phyloP scores from a whole-genome alignment of 2,797 vertebrate genomes.

The Pangasius larnaudii region DNA sequence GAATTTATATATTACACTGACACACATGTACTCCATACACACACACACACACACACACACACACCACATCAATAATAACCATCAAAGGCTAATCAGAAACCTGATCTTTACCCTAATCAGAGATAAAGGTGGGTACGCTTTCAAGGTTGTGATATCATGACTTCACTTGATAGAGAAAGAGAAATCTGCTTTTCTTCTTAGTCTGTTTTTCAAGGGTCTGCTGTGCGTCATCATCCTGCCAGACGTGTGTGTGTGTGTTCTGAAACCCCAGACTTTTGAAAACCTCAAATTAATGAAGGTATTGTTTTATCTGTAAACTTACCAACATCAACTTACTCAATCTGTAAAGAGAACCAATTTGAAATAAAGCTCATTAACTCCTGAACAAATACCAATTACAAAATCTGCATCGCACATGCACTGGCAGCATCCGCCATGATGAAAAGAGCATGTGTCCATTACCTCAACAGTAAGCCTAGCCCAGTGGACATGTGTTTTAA shows the following conservation, averaged over 20 bases:
- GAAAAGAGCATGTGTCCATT: conserved; percentile 21
- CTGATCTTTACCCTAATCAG: conserved; percentile 27
- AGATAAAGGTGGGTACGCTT: conserved; percentile 36
- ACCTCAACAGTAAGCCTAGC: background rate
- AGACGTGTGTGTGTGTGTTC: conserved; percentile 20
- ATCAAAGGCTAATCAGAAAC: conserved; percentile 22
- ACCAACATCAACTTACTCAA: background rate
- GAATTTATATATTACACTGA: background rate
- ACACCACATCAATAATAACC: background rate
- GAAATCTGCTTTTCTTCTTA: conserved; percentile 44
- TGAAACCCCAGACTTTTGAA: conserved; percentile 17
- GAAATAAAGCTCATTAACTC: background rate
- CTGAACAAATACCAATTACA: background rate
- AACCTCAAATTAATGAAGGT: background rate
- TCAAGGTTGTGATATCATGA: conserved; percentile 26
- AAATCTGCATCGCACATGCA: background rate
- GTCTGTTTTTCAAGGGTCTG: conserved; percentile 34
- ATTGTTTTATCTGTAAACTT: conserved; percentile 3
- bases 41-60: background rate
- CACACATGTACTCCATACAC: background rate
- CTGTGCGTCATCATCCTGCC: conserved; percentile 32
- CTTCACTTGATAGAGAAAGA: conserved; percentile 15
- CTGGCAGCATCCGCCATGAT: background rate
- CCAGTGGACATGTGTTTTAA: conserved; percentile 16
- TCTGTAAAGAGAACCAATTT: background rate